phyloP scores from a whole-genome alignment of 2,888 invertebrate species.

The Lampropteryx suffumata region DNA sequence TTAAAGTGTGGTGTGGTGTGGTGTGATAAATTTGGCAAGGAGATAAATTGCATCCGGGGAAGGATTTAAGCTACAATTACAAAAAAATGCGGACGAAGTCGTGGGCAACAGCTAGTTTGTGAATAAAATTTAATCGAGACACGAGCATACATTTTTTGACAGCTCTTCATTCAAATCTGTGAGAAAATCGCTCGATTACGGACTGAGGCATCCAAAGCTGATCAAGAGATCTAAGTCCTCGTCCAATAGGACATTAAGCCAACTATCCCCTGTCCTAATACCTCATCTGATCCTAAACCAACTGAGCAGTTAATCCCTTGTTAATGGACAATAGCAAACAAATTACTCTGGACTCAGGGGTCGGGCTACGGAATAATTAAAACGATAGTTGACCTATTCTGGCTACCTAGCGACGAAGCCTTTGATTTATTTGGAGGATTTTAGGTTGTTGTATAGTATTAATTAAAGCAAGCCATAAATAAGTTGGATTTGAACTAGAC shows the following conservation, averaged over 20 bases:
- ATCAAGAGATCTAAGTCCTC: neutral
- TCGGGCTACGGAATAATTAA: constrained; percentile 9
- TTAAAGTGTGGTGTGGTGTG: too few species aligned
- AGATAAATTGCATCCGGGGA: too few species aligned
- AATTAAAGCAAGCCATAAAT: too few species aligned
- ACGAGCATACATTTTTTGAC: too few species aligned
- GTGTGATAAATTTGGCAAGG: too few species aligned
- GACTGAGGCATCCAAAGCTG: neutral
- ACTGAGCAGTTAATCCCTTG: constrained; percentile 13
- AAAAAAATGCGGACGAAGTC: too few species aligned
- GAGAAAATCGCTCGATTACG: neutral
- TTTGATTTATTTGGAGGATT: constrained; percentile 2
- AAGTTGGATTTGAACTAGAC: too few species aligned
- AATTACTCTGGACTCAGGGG: constrained; percentile 8
- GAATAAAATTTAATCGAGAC: too few species aligned
- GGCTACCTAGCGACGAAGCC: neutral
- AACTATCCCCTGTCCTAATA: neutral
- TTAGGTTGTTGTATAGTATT: neutral
- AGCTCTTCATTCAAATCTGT: too few species aligned
- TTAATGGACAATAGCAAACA: constrained; percentile 15
- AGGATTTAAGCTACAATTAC: too few species aligned
- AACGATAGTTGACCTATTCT: constrained; percentile 3
- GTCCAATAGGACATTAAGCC: neutral
- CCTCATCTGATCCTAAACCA: constrained; percentile 11
- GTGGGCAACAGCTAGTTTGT: too few species aligned